Evolutionary conservation across 2,113 vertebrate genomes (phyloP).

Genomic region (Pionites leucogaster): DNA sequence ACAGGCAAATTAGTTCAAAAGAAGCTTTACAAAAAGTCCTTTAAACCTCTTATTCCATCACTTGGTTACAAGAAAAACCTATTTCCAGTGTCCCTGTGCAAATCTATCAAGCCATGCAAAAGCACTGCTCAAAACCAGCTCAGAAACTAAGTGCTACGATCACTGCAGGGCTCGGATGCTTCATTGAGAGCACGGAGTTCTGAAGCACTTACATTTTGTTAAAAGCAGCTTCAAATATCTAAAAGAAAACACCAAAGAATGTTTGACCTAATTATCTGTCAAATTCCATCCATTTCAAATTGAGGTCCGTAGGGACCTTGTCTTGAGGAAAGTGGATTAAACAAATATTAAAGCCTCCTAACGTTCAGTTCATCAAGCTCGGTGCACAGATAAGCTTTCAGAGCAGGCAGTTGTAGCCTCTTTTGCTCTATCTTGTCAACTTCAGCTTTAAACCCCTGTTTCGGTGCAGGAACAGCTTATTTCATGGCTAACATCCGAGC

Average conservation of each 20-base stretch:
- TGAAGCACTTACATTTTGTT: neutral
- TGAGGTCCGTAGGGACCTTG: neutral
- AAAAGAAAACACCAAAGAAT: conserved; percentile 32
- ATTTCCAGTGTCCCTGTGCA: neutral
- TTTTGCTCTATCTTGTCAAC: neutral
- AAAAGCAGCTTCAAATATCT: conserved; percentile 19
- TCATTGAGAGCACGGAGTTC: neutral
- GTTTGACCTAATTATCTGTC: conserved; percentile 26
- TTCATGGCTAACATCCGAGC: neutral
- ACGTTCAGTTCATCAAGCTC: neutral
- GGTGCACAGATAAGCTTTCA: neutral
- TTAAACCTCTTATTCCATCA: neutral
- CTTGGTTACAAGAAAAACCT: neutral
- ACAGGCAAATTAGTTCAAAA: neutral
- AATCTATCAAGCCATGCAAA: neutral
- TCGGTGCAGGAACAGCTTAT: neutral
- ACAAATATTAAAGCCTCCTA: neutral
- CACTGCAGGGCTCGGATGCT: neutral
- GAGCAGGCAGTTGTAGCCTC: neutral
- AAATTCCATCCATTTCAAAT: conserved; percentile 4
- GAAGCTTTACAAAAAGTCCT: neutral
- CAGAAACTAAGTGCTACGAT: neutral
- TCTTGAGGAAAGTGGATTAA: neutral
- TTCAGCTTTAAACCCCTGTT: neutral
- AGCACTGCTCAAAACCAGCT: neutral